Percentiles rank a stretch among this genome's conserved stretches.
phyloP scores from a whole-genome alignment of 1,140 invertebrate genomes.

The Leptoteleia sp. region DNA sequence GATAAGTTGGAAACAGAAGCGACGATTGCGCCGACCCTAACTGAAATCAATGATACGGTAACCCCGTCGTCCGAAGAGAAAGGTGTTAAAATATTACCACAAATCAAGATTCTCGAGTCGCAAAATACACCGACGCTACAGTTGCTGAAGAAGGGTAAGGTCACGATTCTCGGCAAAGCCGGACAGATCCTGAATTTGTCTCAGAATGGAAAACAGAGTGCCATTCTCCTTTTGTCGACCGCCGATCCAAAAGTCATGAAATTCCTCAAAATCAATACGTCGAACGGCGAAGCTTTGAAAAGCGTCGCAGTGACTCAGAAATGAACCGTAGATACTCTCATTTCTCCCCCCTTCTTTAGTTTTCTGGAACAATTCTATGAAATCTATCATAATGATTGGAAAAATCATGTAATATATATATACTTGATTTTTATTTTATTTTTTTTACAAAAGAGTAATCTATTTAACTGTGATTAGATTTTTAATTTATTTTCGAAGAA shows the following conservation, averaged over 20 bases:
- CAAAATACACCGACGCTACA: slow-evolving; percentile 62
- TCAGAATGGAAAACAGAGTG: slow-evolving; percentile 74
- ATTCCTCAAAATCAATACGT: slow-evolving; percentile 71
- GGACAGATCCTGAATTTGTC: slow-evolving; percentile 73
- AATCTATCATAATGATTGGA: background rate
- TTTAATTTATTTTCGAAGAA: too few species aligned
- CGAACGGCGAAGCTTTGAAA: too few species aligned
- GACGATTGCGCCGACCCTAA: too few species aligned
- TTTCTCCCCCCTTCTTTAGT: too few species aligned
- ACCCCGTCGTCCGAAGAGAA: slow-evolving; percentile 52
- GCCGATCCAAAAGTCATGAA: slow-evolving; percentile 63
- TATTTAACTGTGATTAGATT: too few species aligned
- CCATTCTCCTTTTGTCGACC: slow-evolving; percentile 73
- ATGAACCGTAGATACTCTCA: too few species aligned
- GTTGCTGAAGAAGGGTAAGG: slow-evolving; percentile 68
- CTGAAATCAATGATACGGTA: too few species aligned
- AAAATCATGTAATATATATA: too few species aligned
- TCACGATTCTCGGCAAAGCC: slow-evolving; percentile 71
- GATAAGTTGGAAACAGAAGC: too few species aligned
- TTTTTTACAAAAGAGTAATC: too few species aligned
- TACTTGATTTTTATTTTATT: too few species aligned
- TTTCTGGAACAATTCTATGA: slow-evolving; percentile 64
- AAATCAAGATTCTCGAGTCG: slow-evolving; percentile 57
- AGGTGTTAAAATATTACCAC: slow-evolving; percentile 56
- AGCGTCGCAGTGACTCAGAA: too few species aligned